Percentiles rank a stretch among this genome's conserved stretches.
Conservation (phyloP, 2,797 vertebrate species). For the Scarus forsteni region DNA sequence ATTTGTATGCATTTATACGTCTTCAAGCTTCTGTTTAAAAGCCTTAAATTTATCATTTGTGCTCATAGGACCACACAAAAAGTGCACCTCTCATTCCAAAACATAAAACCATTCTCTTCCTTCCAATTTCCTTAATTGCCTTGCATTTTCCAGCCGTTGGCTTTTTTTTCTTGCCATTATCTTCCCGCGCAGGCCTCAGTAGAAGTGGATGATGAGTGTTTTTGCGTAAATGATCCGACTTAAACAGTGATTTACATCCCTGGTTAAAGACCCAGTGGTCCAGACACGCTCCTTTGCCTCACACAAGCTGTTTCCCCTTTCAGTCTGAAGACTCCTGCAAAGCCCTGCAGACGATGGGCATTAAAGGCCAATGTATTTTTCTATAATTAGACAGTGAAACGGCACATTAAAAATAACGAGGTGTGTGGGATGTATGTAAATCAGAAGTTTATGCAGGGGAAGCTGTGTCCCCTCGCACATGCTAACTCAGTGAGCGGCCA, state of each 20-base stretch:
- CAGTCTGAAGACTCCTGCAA: slow-evolving; percentile 33
- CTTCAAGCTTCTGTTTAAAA: not conserved
- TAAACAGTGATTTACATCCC: slow-evolving; percentile 64
- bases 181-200: slow-evolving; percentile 31
- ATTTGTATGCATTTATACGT: too few species aligned
- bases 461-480: not conserved
- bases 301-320: slow-evolving; percentile 21
- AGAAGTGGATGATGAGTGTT: slow-evolving; percentile 56
- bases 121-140: slow-evolving; percentile 25
- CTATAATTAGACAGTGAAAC: slow-evolving; percentile 48
- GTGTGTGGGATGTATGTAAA: slow-evolving; percentile 23
- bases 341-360: slow-evolving; percentile 35
- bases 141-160: slow-evolving; percentile 27
- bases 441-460: slow-evolving; percentile 2
- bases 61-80: slow-evolving; percentile 4
- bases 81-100: slow-evolving; percentile 7
- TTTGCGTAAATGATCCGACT: slow-evolving; percentile 56
- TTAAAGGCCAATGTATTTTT: slow-evolving; percentile 52
- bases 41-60: not conserved
- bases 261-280: slow-evolving; percentile 51
- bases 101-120: slow-evolving; percentile 15
- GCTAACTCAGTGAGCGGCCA: slow-evolving; percentile 19
- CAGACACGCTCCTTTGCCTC: slow-evolving; percentile 37
- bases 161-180: slow-evolving; percentile 41
- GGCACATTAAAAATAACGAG: slow-evolving; percentile 46